A percentile compares a stretch with the other conserved stretches of the same genome.
phyloP scores from a whole-genome alignment of 1,140 invertebrate genomes.

The Drosophila arawakana region DNA sequence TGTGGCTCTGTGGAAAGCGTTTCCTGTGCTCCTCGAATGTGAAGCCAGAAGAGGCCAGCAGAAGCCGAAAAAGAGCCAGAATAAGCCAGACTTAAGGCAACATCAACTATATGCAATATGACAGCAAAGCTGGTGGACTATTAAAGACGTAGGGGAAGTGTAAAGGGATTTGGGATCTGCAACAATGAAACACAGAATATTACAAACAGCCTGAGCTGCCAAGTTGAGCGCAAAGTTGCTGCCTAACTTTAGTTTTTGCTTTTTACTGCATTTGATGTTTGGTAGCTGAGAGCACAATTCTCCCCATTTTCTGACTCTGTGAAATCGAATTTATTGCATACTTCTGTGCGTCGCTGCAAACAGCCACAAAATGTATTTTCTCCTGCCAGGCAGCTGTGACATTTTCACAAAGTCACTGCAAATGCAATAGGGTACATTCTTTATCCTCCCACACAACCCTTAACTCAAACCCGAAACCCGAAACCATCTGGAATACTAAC shows the following conservation, averaged over 20 bases:
- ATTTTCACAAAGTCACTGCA: constrained; percentile 46
- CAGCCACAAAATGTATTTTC: constrained; percentile 75
- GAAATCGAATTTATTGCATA: constrained; percentile 80
- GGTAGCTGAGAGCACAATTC: constrained; percentile 15
- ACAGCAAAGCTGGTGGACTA: constrained; percentile 11
- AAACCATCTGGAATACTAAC: neutral
- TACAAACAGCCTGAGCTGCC: constrained; percentile 59
- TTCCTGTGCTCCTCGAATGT: constrained; percentile 62
- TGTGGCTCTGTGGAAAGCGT: constrained; percentile 63
- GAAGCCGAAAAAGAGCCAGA: too few species aligned
- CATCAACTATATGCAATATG: constrained; percentile 27
- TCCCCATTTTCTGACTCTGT: neutral
- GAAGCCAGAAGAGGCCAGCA: constrained; percentile 29
- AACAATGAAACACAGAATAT: constrained; percentile 70
- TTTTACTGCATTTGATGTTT: constrained; percentile 61
- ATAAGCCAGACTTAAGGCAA: constrained; percentile 41
- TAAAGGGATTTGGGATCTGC: constrained; percentile 32
- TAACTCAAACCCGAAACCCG: too few species aligned
- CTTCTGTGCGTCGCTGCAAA: constrained; percentile 63
- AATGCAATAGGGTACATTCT: constrained; percentile 1
- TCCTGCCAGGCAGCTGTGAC: constrained; percentile 66
- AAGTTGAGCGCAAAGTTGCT: constrained; percentile 62
- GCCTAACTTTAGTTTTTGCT: constrained; percentile 31
- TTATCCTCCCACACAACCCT: too few species aligned
- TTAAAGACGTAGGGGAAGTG: neutral